Evolutionary conservation across 2,113 vertebrate genomes (phyloP).

Genomic region (Caloenas nicobarica): DNA sequence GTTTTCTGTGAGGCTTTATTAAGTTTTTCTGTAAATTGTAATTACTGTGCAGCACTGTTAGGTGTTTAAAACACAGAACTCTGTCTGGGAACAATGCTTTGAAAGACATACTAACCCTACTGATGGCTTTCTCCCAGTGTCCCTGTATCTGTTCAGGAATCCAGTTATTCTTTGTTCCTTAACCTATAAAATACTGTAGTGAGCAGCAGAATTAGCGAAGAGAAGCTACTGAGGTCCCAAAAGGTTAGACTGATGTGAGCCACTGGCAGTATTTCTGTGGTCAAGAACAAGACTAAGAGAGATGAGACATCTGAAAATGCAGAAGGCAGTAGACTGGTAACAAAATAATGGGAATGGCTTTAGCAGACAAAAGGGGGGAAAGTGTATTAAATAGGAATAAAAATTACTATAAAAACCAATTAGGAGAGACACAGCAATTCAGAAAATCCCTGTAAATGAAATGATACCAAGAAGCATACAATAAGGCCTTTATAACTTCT

Average conservation of each 20-base stretch:
- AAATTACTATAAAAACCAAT: background rate
- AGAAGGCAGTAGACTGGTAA: background rate
- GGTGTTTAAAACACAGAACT: background rate
- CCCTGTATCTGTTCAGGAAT: fast-evolving
- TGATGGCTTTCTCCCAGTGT: background rate
- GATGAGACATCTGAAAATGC: background rate
- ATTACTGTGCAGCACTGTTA: background rate
- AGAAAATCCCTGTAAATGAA: background rate
- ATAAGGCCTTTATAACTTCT: background rate
- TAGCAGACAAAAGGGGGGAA: background rate
- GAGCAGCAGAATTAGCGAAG: background rate
- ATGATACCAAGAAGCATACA: background rate
- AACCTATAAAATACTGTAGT: background rate
- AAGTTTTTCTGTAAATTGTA: background rate
- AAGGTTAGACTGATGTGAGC: background rate
- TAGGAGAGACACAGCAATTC: background rate
- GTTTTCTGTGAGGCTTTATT: background rate
- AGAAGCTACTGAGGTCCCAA: background rate
- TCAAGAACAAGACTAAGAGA: background rate
- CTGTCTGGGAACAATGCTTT: background rate
- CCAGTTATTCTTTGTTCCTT: background rate
- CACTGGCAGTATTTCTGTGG: background rate
- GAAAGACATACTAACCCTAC: background rate
- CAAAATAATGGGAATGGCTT: background rate
- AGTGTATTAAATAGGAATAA: background rate